Base-by-base conservation (phyloP, 92 coral and sea anemone genomes). In the Hydrozoanthus gracilis region DNA sequence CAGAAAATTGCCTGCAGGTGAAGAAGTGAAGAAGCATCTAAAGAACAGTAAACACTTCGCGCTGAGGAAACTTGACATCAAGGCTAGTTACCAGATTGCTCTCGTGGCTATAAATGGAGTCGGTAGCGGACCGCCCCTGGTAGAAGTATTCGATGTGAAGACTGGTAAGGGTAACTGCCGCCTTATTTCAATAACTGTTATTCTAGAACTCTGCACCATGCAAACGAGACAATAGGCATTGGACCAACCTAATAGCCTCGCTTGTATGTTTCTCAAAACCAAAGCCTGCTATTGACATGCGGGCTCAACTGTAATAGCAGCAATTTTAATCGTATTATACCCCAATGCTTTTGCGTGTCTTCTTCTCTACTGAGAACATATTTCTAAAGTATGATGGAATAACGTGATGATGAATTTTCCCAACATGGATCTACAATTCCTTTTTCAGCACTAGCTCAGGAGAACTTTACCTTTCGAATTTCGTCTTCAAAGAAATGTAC, bases 81-180 rank as follows among this genome's bases (percentile, higher is more conserved):
- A 84, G 79, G 91, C 93, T 54, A 86, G 83, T 71, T 96, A 95
- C 90, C 97, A 87, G 91, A 76, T 96, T 75, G 88, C 98, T 39
- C 91, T 96, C 16, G 74, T 91, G 79, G 99, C 99, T 9, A 83
- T 86, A n/a, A 96, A 95, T 68, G 89, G 91, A 48, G 91, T 96
- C 15, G 99, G 99, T 9, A 82, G 77, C 4, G 96, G 99, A 4
- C 99, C 99, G 0, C 99, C 99, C 4, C 91, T 92, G 73, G 90
- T 91, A 35, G 99, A 88, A 8, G 90, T 79, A n/a, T 92, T 96
- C 79, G 97, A 96, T 67, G 87, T 96, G 47, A 85, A 92, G 49
- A 78, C 87, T 72, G 94, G 99, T 96, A 83, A 87, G 98, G 3
- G 6, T n/a, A 14, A 11, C 15, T 3, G 5, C 18, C n/a, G n/a